Evolutionary conservation across 2,888 invertebrate genomes (phyloP), one percentile per base, ranked within the genome.

Genomic region (Zaprionus obscuricornis): DNA sequence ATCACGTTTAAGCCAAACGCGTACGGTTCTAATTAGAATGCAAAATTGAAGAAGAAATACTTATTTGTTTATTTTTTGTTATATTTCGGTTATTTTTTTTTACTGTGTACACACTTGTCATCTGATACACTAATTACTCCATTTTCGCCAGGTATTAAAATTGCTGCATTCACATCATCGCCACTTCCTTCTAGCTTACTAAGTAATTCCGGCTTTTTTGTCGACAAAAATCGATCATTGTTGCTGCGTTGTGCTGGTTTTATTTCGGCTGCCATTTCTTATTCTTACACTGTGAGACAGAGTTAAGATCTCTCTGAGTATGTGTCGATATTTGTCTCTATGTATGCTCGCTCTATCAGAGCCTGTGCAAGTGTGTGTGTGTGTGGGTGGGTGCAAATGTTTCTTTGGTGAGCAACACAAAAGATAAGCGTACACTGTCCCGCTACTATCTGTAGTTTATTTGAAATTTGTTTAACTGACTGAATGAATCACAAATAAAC

Each of bases 81-180:
- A 16, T 4, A 8, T 6, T 7, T 6, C n/a, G 22, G 29, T 43
- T 20, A 20, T 27, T 20, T 40, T 8, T 16, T 13, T 4, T 2
- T 11, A 13, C 17, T n/a, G 13, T 8, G 33, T 65, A 89, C 93
- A 92, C 93, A 98, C 98, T 97, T 97, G 93, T 98, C 98, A 92
- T 98, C 98, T 86, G 97, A 96, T 89, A 98, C 96, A 91, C 97
- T 97, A 90, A 98, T 98, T 89, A 98, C 96, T 88, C 98, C 98
- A 91, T 98, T 98, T 92, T 98, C 97, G 68, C 96, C 95, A 74
- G 97, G 97, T 89, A 98, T 96, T 82, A 98, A 93, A 75, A 96
- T 94, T 47, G 98, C 98, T 86, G 96, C 96, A 90, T 97, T 97
- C 47, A 98, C 94, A 90, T 97, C 96, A 90, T 98, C 98, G 65